These are phyloP conservation scores for Panzeria rudis DNA, from an alignment of 2,888 invertebrate species.

Conservation along the genomic window DNA sequence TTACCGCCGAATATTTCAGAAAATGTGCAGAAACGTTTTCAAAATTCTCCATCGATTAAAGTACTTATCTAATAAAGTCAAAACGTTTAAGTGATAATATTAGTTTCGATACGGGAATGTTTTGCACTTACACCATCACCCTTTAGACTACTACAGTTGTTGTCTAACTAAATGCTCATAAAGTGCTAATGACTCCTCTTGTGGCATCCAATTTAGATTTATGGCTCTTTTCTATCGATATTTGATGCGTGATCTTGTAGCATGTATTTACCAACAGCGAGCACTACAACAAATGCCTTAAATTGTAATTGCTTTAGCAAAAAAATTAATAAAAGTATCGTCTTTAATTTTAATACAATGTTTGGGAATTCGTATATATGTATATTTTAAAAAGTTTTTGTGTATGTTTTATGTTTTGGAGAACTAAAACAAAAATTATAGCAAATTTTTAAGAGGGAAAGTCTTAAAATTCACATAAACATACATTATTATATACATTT, in stretches of 20 bases:
- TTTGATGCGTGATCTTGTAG: slow-evolving; percentile 78
- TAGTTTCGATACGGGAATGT: no score
- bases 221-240: slow-evolving; percentile 76
- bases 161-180: slow-evolving; percentile 48
- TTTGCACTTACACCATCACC: background rate
- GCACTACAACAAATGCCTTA: background rate
- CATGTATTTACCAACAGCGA: slow-evolving; percentile 61
- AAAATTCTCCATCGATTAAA: no score
- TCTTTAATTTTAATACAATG: slow-evolving; percentile 28
- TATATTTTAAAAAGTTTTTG: background rate
- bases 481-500: no score
- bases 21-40: no score
- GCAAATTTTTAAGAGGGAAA: background rate
- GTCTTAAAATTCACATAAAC: no score
- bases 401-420: background rate
- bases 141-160: slow-evolving; percentile 1
- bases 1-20: no score
- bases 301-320: slow-evolving; percentile 52
- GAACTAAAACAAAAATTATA: slow-evolving; percentile 30
- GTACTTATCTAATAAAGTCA: no score
- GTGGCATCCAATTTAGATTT: slow-evolving; percentile 80
- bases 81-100: no score
- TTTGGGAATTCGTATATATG: background rate
- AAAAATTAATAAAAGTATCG: slow-evolving; percentile 19
- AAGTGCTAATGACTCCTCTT: slow-evolving; percentile 64